Evolutionary conservation across 2,113 vertebrate species (phyloP).

Genomic region (Leptosomus discolor): DNA sequence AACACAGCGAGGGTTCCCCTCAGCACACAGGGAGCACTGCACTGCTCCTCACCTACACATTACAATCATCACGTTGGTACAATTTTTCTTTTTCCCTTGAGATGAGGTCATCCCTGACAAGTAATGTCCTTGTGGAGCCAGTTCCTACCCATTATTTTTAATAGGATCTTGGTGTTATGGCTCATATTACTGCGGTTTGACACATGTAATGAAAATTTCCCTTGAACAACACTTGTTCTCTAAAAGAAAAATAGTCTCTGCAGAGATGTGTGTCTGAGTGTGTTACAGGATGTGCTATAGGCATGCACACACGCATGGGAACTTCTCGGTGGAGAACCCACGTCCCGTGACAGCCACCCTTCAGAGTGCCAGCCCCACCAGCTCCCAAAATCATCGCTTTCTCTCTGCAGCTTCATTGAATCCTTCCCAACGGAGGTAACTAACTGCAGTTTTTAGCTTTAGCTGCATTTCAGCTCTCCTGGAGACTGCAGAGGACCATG

Average conservation of each 20-base stretch:
- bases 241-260: not conserved
- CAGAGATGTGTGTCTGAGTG: not conserved
- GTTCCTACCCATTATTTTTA: not conserved
- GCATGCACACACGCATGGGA: not conserved
- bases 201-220: not conserved
- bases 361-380: not conserved
- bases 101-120: not conserved
- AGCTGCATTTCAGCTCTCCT: not conserved
- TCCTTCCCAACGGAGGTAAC: not conserved
- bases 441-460: not conserved
- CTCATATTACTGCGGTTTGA: not conserved
- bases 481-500: not conserved
- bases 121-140: not conserved
- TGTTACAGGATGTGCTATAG: not conserved
- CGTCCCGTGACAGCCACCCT: rapidly evolving
- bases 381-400: rapidly evolving
- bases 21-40: not conserved
- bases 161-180: not conserved
- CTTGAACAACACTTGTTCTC: not conserved
- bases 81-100: not conserved
- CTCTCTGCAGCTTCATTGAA: not conserved
- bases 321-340: not conserved
- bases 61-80: not conserved
- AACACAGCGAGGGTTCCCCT: not conserved
- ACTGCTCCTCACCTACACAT: not conserved